These are phyloP conservation scores for Scaptomyza caliginosa DNA, from an alignment of 2,888 invertebrate species.

Conservation along the genomic window DNA sequence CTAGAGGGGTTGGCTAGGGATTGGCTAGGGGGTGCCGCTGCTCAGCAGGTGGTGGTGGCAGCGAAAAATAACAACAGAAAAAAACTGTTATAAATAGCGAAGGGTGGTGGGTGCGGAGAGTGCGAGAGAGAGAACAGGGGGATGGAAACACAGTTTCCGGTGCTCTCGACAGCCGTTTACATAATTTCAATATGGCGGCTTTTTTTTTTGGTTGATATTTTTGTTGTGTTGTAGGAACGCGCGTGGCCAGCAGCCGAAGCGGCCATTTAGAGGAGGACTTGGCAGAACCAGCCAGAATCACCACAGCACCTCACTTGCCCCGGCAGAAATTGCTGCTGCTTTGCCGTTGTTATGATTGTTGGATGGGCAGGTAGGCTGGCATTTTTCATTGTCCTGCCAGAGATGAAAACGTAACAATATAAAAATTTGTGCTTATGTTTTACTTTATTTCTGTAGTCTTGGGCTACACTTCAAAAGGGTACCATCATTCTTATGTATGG, in stretches of 20 bases:
- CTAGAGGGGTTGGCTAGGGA: background rate
- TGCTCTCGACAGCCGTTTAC: constrained; percentile 62
- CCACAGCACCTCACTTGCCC: background rate
- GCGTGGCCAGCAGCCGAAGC: constrained; percentile 65
- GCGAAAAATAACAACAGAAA: constrained; percentile 14
- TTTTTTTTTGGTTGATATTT: constrained; percentile 2
- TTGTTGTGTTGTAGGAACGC: constrained; percentile 35
- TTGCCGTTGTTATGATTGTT: constrained; percentile 5
- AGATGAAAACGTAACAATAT: constrained; percentile 69
- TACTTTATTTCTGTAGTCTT: constrained; percentile 34
- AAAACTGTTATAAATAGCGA: constrained; percentile 32
- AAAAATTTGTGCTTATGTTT: constrained; percentile 72
- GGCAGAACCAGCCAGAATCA: constrained; percentile 27
- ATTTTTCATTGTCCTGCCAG: constrained; percentile 46
- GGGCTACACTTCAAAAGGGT: background rate
- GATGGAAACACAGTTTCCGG: constrained; percentile 48
- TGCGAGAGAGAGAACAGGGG: background rate
- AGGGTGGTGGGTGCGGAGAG: background rate
- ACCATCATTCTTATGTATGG: background rate
- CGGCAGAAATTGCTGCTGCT: background rate
- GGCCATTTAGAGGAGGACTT: constrained; percentile 66
- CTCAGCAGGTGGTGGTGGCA: constrained; percentile 47
- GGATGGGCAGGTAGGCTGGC: constrained; percentile 3
- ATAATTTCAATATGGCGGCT: constrained; percentile 72
- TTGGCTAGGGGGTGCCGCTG: background rate